Evolutionary conservation across 2,113 vertebrate species (phyloP), one percentile per base, ranked within the genome.

Genomic region (Solea solea): DNA sequence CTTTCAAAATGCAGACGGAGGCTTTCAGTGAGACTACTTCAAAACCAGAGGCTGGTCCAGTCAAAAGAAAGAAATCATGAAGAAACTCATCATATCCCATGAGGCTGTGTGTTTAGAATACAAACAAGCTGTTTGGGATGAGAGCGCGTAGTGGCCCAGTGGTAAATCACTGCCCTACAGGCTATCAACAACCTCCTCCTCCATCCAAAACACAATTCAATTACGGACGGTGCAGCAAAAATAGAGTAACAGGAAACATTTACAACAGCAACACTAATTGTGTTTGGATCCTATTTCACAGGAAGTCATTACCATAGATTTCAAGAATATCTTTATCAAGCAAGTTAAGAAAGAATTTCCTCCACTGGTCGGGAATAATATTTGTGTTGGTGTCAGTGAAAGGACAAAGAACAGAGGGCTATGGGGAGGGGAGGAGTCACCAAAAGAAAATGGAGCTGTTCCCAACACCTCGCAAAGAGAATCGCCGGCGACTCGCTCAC

Each of bases 231-330:
- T 62, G 89, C 41, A 79, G 70, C 59, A 44, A 85, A 89, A 88
- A 82, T 80, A 84, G 86, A 81, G 80, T 68, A 80, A 72, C 80
- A 87, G 88, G 85, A 89, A 89, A 85, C 86, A 74, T 86, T 90
- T 91, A 88, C 81, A 86, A 86, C 79, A 76, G 77, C 69, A 68
- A 80, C 83, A 74, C 74, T 86, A 86, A 92, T 89, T 92, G 84
- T 73, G 78, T 88, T 91, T 90, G 89, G 86, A 90, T 88, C 81
- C 57, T 58, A 71, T 86, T 87, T 76, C 80, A 81, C 78, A 82
- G 92, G 90, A 93, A 92, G 90, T 88, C 86, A 90, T 92, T 92
- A 91, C 64, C 74, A 79, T 85, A 80, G 72, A 82, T 89, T 89
- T 89, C 56, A 84, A 83, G 78, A 92, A 87, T 89, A 88, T 90